These are phyloP conservation scores for Oeneis ivallda DNA, from an alignment of 2,888 invertebrate species.

Conservation along the genomic window DNA sequence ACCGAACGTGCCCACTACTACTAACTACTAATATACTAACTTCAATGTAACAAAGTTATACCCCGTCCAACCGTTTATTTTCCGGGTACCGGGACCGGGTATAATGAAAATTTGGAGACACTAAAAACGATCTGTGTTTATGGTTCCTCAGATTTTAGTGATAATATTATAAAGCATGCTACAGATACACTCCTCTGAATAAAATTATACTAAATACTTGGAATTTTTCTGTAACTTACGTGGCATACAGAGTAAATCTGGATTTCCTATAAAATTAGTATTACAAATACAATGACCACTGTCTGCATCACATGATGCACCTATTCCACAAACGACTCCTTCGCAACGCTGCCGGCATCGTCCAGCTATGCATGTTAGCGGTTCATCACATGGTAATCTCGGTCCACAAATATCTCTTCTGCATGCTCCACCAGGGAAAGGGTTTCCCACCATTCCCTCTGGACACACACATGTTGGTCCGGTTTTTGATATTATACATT, in stretches of 20 bases:
- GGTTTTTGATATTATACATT: slow-evolving; percentile 90
- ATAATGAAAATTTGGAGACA: too few species aligned
- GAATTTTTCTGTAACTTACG: slow-evolving; percentile 82
- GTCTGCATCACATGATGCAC: slow-evolving; percentile 90
- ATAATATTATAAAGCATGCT: too few species aligned
- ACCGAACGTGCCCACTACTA: too few species aligned
- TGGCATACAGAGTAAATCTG: slow-evolving; percentile 94
- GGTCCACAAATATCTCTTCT: slow-evolving; percentile 90
- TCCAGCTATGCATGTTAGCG: slow-evolving; percentile 91
- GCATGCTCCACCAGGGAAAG: slow-evolving; percentile 94
- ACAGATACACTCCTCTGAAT: too few species aligned
- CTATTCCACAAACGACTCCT: slow-evolving; percentile 92
- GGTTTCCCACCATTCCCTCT: slow-evolving; percentile 93
- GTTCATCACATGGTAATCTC: slow-evolving; percentile 88
- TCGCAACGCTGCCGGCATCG: slow-evolving; percentile 95
- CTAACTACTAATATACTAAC: too few species aligned
- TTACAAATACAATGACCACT: slow-evolving; percentile 93
- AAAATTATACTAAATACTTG: not conserved
- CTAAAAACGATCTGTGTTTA: too few species aligned
- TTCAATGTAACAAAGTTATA: too few species aligned
- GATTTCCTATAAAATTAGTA: slow-evolving; percentile 93
- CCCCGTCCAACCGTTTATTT: too few species aligned
- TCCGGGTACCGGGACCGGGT: too few species aligned
- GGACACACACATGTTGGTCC: slow-evolving; percentile 95
- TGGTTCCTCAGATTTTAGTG: too few species aligned